Conservation (phyloP, 2,888 invertebrate species). For the Sminthurides aquaticus region DNA sequence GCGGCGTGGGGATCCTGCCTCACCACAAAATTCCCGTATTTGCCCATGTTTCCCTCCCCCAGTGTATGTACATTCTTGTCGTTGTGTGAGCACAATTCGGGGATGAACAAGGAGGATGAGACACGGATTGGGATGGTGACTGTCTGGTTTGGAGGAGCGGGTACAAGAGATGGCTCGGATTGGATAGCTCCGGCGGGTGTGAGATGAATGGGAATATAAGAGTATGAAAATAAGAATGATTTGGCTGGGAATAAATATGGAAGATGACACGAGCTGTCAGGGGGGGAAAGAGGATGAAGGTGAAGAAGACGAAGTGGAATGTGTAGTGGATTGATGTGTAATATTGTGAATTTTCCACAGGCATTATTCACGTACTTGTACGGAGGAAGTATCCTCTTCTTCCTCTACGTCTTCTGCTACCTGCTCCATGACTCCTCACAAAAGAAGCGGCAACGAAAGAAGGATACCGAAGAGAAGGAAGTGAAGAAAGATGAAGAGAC, state of each 20-base stretch:
- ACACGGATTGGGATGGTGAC: no score
- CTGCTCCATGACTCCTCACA: slow-evolving; percentile 68
- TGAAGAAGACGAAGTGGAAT: background rate
- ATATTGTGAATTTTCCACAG: slow-evolving; percentile 44
- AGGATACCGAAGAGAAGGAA: slow-evolving; percentile 39
- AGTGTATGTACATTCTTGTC: no score
- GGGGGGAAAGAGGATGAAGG: background rate
- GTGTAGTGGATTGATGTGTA: background rate
- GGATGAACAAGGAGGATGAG: no score
- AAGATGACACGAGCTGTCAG: background rate
- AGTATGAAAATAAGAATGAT: slow-evolving; percentile 3
- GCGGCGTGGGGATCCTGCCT: no score
- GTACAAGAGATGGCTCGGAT: no score
- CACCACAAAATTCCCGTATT: no score
- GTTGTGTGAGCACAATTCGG: no score
- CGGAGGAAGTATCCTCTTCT: slow-evolving; percentile 84
- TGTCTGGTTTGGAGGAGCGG: no score
- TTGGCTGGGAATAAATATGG: background rate
- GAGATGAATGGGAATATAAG: background rate
- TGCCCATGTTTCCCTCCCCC: no score
- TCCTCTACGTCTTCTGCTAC: slow-evolving; percentile 90
- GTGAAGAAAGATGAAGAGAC: slow-evolving; percentile 42
- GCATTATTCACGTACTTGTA: slow-evolving; percentile 91
- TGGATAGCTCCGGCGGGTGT: background rate
- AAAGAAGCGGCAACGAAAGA: slow-evolving; percentile 41